Conservation (phyloP, 2,797 vertebrate species). For the Periparus ater region DNA sequence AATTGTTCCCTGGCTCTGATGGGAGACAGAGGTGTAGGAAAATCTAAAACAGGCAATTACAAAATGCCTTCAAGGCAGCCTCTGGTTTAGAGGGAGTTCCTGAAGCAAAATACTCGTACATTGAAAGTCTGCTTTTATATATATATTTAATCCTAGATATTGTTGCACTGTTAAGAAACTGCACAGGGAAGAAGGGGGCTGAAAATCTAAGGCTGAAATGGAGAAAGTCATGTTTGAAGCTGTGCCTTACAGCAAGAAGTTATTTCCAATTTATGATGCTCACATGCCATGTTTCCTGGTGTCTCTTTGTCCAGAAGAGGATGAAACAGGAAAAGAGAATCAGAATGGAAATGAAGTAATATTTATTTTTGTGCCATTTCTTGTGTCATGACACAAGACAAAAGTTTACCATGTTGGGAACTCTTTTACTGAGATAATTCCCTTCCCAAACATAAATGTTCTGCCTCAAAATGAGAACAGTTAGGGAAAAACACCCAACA, state of each 20-base stretch:
- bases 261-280: neutral
- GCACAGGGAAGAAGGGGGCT: neutral
- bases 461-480: neutral
- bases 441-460: neutral
- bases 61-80: neutral
- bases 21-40: neutral
- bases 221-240: neutral
- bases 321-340: neutral
- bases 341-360: neutral
- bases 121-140: neutral
- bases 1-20: neutral
- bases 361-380: neutral
- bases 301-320: neutral
- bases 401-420: neutral
- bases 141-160: neutral
- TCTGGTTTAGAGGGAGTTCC: neutral
- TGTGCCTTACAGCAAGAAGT: neutral
- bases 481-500: fast-evolving
- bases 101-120: neutral
- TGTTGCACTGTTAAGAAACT: neutral
- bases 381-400: neutral
- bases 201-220: neutral
- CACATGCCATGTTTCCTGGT: neutral
- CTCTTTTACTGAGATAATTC: neutral
- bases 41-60: neutral